Evolutionary conservation across 2,113 vertebrate species (phyloP).

Genomic region (Mandrillus leucophaeus): DNA sequence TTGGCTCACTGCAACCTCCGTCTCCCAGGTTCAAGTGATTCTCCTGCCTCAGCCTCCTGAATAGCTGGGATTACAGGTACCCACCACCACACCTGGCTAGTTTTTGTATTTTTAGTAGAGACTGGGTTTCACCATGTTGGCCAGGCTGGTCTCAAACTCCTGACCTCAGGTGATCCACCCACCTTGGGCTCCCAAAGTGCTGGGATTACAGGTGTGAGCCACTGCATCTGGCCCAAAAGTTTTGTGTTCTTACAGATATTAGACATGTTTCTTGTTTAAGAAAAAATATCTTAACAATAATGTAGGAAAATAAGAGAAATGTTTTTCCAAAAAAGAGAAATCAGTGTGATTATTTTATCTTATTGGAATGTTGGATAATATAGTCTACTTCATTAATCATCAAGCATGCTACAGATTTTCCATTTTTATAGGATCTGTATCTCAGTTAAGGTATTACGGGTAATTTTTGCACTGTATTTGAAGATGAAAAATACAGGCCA

Average conservation of each 20-base stretch:
- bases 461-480: constrained; percentile 5
- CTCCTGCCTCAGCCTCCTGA: neutral
- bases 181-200: neutral
- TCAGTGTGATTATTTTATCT: constrained; percentile 10
- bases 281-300: neutral
- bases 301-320: neutral
- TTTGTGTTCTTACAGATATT: constrained; percentile 27
- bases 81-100: too few species aligned
- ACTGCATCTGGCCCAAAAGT: neutral
- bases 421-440: too few species aligned
- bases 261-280: neutral
- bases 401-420: neutral
- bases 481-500: constrained; percentile 36
- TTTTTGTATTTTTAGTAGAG: too few species aligned
- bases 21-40: neutral
- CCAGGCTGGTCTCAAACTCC: too few species aligned
- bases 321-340: neutral
- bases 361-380: constrained; percentile 13
- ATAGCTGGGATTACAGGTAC: neutral
- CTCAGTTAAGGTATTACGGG: neutral
- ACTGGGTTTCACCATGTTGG: too few species aligned
- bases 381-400: neutral
- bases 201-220: neutral
- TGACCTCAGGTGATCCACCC: neutral
- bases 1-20: neutral